Conservation (phyloP, 2,113 vertebrate species). For the Asarcornis scutulata region DNA sequence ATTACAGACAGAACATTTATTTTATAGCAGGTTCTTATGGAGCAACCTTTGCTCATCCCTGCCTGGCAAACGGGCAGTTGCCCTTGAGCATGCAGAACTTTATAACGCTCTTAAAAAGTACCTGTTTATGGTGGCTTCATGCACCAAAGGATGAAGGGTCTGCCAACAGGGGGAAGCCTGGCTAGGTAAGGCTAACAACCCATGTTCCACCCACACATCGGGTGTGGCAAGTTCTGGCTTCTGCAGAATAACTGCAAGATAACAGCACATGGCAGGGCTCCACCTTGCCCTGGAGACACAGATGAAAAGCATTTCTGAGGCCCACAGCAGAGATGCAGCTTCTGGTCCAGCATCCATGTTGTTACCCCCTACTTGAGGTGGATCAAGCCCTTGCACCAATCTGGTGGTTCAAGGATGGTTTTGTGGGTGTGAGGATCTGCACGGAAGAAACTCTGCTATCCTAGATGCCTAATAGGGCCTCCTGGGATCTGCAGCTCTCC, state of each 20-base stretch:
- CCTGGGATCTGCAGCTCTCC: background rate
- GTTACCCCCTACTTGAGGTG: background rate
- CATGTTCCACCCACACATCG: background rate
- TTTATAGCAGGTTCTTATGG: background rate
- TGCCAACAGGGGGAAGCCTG: background rate
- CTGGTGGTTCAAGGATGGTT: background rate
- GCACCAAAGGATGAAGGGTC: background rate
- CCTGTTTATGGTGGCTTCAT: background rate
- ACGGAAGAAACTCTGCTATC: background rate
- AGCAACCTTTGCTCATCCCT: background rate
- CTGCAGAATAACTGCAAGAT: background rate
- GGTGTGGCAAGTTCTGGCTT: background rate
- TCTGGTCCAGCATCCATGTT: background rate
- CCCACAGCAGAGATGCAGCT: background rate
- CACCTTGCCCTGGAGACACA: background rate
- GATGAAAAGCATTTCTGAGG: background rate
- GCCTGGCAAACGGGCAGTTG: background rate
- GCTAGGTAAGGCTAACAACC: background rate
- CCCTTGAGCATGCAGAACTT: background rate
- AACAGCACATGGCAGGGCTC: background rate
- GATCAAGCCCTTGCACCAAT: background rate
- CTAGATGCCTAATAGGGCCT: background rate
- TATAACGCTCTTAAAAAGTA: background rate
- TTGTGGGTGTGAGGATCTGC: background rate
- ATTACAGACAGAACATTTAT: background rate